Conservation (phyloP, 1,140 invertebrate genomes). For the Gonioctena quinquepunctata region DNA sequence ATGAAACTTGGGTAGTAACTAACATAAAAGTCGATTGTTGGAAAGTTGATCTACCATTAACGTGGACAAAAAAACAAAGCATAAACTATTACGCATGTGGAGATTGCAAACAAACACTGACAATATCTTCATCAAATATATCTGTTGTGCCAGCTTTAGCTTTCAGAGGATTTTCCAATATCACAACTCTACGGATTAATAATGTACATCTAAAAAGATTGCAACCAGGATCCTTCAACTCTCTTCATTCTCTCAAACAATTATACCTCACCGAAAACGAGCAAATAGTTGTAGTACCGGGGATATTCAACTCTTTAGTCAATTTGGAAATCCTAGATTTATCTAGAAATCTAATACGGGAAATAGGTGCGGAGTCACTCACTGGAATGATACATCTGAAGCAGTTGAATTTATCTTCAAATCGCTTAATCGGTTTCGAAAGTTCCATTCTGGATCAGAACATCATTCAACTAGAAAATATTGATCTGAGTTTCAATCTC, state of each 20-base stretch:
- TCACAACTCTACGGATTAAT: not conserved
- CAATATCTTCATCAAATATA: not conserved
- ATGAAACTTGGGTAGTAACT: not conserved
- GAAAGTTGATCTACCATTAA: not conserved
- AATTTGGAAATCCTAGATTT: not conserved
- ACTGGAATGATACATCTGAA: not conserved
- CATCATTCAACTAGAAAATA: not conserved
- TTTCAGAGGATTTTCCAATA: not conserved
- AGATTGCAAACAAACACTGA: not conserved
- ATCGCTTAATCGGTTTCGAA: not conserved
- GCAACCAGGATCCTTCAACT: not conserved
- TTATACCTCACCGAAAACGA: not conserved
- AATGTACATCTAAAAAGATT: not conserved
- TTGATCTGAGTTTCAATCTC: not conserved
- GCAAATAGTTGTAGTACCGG: not conserved
- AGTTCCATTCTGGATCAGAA: not conserved
- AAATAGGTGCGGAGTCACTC: not conserved
- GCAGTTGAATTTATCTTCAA: not conserved
- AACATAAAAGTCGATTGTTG: not conserved
- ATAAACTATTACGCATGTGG: not conserved
- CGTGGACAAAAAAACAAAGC: not conserved
- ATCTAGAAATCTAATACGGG: not conserved
- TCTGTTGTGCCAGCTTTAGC: not conserved
- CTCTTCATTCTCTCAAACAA: not conserved
- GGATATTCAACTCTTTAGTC: conserved; percentile 3